phyloP scores from a whole-genome alignment of 2,888 invertebrate species.

The Sphaerophoria taeniata region DNA sequence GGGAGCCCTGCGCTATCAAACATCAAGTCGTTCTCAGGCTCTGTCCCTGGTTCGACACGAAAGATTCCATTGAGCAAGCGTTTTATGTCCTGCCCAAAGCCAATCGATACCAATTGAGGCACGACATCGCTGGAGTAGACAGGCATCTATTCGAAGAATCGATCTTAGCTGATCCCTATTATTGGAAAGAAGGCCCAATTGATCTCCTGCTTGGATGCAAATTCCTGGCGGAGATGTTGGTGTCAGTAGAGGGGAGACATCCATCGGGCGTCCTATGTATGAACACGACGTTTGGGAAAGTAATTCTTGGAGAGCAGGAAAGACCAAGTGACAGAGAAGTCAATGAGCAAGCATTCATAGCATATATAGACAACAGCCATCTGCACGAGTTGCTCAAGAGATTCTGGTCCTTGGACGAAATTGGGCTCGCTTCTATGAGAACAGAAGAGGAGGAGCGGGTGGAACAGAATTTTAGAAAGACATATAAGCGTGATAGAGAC shows the following conservation, averaged over 20 bases:
- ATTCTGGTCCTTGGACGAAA: no score
- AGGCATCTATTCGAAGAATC: neutral
- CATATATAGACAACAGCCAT: neutral
- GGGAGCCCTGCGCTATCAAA: neutral
- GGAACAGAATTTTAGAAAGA: slow-evolving; percentile 15
- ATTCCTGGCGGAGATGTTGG: no score
- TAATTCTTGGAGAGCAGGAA: neutral
- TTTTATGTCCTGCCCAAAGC: slow-evolving; percentile 5
- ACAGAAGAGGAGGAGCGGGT: slow-evolving; percentile 21
- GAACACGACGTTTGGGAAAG: neutral
- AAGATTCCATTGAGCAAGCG: slow-evolving; percentile 4
- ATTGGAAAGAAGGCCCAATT: no score
- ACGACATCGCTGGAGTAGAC: no score
- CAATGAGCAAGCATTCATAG: neutral
- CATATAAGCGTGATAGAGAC: no score
- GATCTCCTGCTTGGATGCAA: no score
- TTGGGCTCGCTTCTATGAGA: neutral
- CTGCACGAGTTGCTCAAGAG: neutral
- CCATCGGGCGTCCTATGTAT: neutral
- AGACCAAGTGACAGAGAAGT: neutral
- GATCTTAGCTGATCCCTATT: neutral
- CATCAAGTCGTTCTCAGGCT: no score
- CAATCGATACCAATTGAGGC: no score
- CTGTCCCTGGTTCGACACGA: slow-evolving; percentile 9
- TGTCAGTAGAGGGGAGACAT: no score